These are phyloP conservation scores for Amiota mariae DNA, from an alignment of 2,888 invertebrate genomes.

Conservation along the genomic window DNA sequence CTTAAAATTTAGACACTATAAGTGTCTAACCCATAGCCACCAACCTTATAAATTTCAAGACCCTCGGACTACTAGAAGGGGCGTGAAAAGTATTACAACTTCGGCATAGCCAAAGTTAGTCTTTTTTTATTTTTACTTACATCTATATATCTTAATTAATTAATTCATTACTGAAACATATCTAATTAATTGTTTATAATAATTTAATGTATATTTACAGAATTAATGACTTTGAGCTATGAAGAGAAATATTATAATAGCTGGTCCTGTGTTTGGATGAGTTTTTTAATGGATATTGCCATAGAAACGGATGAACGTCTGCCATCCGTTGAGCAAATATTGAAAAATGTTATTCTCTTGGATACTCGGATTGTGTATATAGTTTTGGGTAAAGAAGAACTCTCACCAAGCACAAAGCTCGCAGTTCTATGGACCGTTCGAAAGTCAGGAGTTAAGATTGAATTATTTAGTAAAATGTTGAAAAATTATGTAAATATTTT, in stretches of 20 bases:
- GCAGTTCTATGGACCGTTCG: constrained; percentile 72
- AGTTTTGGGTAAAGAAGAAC: constrained; percentile 48
- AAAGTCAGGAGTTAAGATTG: constrained; percentile 64
- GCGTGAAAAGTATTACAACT: too few relatives aligned
- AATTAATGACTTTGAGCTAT: background rate
- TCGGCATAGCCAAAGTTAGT: too few relatives aligned
- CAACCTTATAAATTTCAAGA: too few relatives aligned
- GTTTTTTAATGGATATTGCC: constrained; percentile 55
- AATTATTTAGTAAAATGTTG: constrained; percentile 59
- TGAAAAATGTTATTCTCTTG: constrained; percentile 67
- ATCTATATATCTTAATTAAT: too few relatives aligned
- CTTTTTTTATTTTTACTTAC: too few relatives aligned
- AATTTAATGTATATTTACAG: constrained; percentile 1
- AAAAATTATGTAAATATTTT: constrained; percentile 75
- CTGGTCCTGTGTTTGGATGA: constrained; percentile 74
- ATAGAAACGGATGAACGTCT: constrained; percentile 51
- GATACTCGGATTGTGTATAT: constrained; percentile 57
- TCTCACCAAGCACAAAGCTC: constrained; percentile 69
- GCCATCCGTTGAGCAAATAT: constrained; percentile 60
- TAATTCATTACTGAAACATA: too few relatives aligned
- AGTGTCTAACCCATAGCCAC: too few relatives aligned
- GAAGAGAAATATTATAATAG: background rate
- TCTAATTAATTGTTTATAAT: too few relatives aligned
- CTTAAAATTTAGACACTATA: too few relatives aligned
- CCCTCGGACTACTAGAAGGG: too few relatives aligned